Evolutionary conservation across 2,113 vertebrate genomes (phyloP).

Genomic region (Mustelus asterias): DNA sequence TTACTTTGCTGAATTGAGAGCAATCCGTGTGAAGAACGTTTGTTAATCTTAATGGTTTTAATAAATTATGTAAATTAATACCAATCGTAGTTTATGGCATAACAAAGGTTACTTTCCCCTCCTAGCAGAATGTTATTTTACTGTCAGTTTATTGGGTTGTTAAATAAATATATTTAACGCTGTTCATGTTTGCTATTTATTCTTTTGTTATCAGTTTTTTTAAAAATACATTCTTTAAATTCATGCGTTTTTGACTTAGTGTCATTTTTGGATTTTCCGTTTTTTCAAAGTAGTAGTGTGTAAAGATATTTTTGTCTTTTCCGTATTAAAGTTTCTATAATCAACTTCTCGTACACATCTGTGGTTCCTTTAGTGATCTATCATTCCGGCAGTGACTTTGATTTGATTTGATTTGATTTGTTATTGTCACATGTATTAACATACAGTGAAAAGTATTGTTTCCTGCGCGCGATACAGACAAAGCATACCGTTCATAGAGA

Average conservation of each 20-base stretch:
- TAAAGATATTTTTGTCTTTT: not conserved
- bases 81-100: not conserved
- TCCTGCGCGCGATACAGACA: too few relatives aligned
- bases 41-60: conserved; percentile 7
- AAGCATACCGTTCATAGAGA: too few relatives aligned
- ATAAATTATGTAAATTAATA: conserved; percentile 5
- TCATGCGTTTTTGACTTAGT: not conserved
- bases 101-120: not conserved
- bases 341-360: not conserved
- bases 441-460: too few relatives aligned
- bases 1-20: not conserved
- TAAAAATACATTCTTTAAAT: not conserved
- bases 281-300: not conserved
- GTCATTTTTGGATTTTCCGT: not conserved
- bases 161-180: conserved; percentile 10
- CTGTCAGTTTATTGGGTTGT: conserved; percentile 11
- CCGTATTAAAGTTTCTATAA: conserved; percentile 31
- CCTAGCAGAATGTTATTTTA: not conserved
- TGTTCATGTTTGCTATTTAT: conserved; percentile 34
- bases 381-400: too few relatives aligned
- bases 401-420: too few relatives aligned
- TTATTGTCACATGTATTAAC: too few relatives aligned
- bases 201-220: not conserved
- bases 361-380: too few relatives aligned
- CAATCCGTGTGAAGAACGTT: not conserved